Evolutionary conservation across 2,888 invertebrate genomes (phyloP), one percentile per base, ranked within the genome.

Genomic region (Hirtodrosophila trivittata): DNA sequence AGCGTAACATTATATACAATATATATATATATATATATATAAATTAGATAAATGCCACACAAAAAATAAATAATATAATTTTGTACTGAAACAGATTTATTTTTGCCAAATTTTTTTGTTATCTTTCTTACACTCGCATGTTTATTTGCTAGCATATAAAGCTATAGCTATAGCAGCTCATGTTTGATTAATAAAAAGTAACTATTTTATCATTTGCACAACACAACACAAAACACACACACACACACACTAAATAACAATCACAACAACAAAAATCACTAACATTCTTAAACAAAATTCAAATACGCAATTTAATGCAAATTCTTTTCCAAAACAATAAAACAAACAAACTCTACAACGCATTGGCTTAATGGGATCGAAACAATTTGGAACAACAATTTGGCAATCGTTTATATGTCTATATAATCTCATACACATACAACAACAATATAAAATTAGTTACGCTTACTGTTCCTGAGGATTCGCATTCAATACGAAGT

Each of bases 381-480:
- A 66, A 56, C 58, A 45, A 69, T 60, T 69, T 57, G 69, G 50
- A 71, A 51, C 65, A 57, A 51, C 65, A 21, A 21, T 3, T 47
- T 49, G 35, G 45, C 37, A 43, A 13, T n/a, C 10, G 35, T 35
- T 13, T 35, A 35, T 35, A 8, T 38, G 10, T 10, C 9, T 21
- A 21, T 21, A 3, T 21, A 21, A 21, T 21, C 2, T 21, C 18
- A 21, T 21, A n/a, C n/a, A n/a, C 18, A 39, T 18, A 32, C 39
- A 54, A 45, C 13, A 71, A 30, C 43, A 43, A 39, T 47, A 42
- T 71, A 49, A 73, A 66, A 72, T 73, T 88, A 90, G 90, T 90
- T 75, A 90, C 90, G 77, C 87, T 90, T 75, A 90, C 89, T 80
- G 89, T 90, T 71, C 89, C 90, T 80, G 90, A 90, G 88, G 90